These are phyloP conservation scores for Bradypodion ventrale DNA, from an alignment of 2,797 vertebrate species.

Conservation along the genomic window DNA sequence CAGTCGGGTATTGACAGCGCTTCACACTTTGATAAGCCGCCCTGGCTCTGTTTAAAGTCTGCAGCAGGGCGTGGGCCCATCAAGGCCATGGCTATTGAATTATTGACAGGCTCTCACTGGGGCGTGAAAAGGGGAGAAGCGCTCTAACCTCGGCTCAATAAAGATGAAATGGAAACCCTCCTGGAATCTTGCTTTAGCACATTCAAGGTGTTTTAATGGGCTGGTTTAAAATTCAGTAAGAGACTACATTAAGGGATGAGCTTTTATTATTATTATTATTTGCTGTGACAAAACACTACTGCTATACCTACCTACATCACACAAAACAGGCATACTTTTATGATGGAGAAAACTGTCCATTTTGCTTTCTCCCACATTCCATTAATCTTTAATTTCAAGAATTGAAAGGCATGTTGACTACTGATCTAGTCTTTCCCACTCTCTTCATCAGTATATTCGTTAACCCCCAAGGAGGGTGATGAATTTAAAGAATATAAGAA, in stretches of 20 bases:
- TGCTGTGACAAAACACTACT: conserved; percentile 73
- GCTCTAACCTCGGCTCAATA: conserved; percentile 74
- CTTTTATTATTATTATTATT: conserved; percentile 75
- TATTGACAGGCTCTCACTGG: conserved; percentile 82
- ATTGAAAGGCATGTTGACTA: no score
- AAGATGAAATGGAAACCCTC: conserved; percentile 85
- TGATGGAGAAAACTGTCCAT: no score
- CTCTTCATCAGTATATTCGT: no score
- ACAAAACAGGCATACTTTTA: no score
- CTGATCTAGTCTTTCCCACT: no score
- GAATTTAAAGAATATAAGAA: no score
- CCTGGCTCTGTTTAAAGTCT: conserved; percentile 81
- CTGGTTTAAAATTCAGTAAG: conserved; percentile 83
- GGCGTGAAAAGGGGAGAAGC: conserved; percentile 70
- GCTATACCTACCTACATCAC: no score
- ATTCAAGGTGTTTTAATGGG: conserved; percentile 83
- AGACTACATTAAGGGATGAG: conserved; percentile 79
- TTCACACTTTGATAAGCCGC: conserved; percentile 81
- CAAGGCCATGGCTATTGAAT: conserved; percentile 83
- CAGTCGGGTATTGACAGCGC: conserved; percentile 79
- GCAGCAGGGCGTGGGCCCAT: conserved; percentile 77
- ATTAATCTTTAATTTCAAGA: no score
- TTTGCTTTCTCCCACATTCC: no score
- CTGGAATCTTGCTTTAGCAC: conserved; percentile 80
- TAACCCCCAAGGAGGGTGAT: no score